phyloP scores from a whole-genome alignment of 2,797 vertebrate species.

The Crenuchus spilurus region DNA sequence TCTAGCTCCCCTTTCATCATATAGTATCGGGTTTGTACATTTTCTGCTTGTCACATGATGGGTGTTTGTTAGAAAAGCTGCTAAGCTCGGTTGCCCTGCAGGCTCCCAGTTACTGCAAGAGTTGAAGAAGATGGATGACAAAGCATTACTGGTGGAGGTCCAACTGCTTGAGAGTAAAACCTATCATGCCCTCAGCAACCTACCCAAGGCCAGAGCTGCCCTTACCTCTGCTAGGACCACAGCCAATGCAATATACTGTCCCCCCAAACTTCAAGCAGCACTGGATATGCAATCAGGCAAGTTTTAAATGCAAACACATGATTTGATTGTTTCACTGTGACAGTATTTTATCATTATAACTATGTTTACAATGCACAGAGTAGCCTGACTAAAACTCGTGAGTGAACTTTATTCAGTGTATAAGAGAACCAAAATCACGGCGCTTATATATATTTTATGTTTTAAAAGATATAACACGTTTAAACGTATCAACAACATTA shows the following conservation, averaged over 20 bases:
- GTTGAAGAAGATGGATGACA: conserved; percentile 99
- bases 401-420: no score
- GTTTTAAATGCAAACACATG: conserved; percentile 10
- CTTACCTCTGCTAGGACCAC: conserved; percentile 97
- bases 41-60: not conserved
- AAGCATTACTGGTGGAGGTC: conserved; percentile 96
- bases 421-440: no score
- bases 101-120: conserved; percentile 93
- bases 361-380: no score
- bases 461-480: no score
- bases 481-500: no score
- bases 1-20: no score
- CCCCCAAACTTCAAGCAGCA: conserved; percentile 95
- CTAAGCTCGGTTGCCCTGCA: conserved; percentile 53
- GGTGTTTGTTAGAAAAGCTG: not conserved
- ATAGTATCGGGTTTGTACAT: no score
- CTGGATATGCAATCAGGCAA: conserved; percentile 98
- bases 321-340: no score
- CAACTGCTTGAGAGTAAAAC: conserved; percentile 98
- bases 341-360: no score
- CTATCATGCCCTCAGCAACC: conserved; percentile 95
- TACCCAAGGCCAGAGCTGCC: conserved; percentile 95
- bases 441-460: no score
- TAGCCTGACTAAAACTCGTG: no score
- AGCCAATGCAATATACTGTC: conserved; percentile 98